phyloP scores from a whole-genome alignment of 2,888 invertebrate species.

The Lasioglossum marginatum region DNA sequence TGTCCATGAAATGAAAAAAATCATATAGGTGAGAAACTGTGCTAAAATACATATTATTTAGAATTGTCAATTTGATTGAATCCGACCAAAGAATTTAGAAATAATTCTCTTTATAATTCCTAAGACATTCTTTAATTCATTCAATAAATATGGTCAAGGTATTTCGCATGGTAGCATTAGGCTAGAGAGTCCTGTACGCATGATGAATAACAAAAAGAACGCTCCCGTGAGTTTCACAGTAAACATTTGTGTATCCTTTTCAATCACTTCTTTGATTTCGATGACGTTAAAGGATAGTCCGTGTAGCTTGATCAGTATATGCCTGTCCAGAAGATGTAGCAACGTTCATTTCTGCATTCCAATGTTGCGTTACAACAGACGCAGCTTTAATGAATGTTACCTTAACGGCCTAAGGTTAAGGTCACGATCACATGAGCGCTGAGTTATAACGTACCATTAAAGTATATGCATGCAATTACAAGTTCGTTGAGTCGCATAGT shows the following conservation, averaged over 20 bases:
- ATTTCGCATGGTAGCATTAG: not conserved
- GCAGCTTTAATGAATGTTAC: conserved; percentile 8
- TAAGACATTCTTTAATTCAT: not conserved
- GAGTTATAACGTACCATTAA: conserved; percentile 8
- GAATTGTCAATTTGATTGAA: not conserved
- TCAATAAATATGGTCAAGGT: not conserved
- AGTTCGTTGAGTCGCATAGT: conserved; percentile 10
- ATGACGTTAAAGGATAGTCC: conserved; percentile 10
- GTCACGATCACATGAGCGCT: conserved; percentile 6
- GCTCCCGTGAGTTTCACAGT: conserved; percentile 1
- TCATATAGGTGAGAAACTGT: no score
- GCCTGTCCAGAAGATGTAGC: not conserved
- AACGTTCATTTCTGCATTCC: conserved; percentile 2
- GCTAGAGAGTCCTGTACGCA: not conserved
- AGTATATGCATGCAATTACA: conserved; percentile 12
- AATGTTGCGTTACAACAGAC: conserved; percentile 8
- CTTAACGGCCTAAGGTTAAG: conserved; percentile 7
- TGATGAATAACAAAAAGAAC: not conserved
- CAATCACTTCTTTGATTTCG: conserved; percentile 4
- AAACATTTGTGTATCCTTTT: not conserved
- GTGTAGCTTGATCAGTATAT: not conserved
- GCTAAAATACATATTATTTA: not conserved
- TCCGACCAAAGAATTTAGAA: not conserved
- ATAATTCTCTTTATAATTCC: not conserved
- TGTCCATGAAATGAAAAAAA: no score